phyloP scores from a whole-genome alignment of 2,888 invertebrate genomes.

The Carcina quercana region DNA sequence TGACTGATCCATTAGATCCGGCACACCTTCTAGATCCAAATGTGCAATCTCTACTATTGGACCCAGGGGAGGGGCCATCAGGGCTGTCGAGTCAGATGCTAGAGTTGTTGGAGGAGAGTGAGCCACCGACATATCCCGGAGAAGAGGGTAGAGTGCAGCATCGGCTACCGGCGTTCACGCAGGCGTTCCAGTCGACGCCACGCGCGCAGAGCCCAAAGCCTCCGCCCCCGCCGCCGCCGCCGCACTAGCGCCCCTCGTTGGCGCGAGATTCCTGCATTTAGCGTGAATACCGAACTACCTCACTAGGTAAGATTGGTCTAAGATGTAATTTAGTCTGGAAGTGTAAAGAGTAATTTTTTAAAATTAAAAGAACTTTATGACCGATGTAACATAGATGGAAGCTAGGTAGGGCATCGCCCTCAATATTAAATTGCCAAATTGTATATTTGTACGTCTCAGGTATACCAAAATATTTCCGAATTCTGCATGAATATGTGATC shows the following conservation, averaged over 20 bases:
- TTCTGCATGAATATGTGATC: conserved; percentile 73
- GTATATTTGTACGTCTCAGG: conserved; percentile 59
- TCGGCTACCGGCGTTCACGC: conserved; percentile 63
- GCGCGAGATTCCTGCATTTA: conserved; percentile 53
- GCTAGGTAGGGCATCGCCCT: conserved; percentile 30
- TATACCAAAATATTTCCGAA: conserved; percentile 73
- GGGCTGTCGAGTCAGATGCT: conserved; percentile 54
- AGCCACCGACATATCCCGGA: conserved; percentile 31
- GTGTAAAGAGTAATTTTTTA: conserved; percentile 43
- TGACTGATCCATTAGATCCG: conserved; percentile 38
- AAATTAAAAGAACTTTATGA: conserved; percentile 42
- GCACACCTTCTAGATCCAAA: conserved; percentile 46
- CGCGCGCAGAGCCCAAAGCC: conserved; percentile 62
- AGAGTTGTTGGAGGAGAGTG: conserved; percentile 43
- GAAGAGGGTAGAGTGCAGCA: conserved; percentile 48
- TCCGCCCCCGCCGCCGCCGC: conserved; percentile 60
- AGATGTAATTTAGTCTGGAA: conserved; percentile 58
- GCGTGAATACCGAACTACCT: conserved; percentile 63
- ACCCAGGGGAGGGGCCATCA: conserved; percentile 63
- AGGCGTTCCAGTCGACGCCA: conserved; percentile 62
- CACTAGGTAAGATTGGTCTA: conserved; percentile 67
- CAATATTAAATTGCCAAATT: conserved; percentile 60
- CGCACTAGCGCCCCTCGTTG: conserved; percentile 43
- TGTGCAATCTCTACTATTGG: conserved; percentile 49
- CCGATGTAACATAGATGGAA: conserved; percentile 29